A percentile compares a stretch with the other conserved stretches of the same genome.
These are phyloP conservation scores for Ornithoptera alexandrae DNA, from an alignment of 2,888 invertebrate genomes.

Conservation along the genomic window DNA sequence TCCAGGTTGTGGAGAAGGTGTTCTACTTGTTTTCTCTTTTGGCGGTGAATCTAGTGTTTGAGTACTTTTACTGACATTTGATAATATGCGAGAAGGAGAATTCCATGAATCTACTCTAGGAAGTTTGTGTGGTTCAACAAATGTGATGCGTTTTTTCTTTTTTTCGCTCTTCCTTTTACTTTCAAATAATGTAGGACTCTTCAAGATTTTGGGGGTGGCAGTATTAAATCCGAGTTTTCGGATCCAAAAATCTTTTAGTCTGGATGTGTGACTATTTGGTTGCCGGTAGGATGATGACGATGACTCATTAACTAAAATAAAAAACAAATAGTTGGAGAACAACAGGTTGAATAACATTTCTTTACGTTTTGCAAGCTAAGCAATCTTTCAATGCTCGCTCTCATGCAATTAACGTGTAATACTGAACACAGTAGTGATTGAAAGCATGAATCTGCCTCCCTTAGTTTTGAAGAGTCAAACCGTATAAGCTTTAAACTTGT, in stretches of 20 bases:
- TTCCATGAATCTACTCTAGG: constrained; percentile 7
- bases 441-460: neutral
- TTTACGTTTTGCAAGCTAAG: neutral
- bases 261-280: neutral
- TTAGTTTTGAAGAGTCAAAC: neutral
- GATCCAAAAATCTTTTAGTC: constrained; percentile 2
- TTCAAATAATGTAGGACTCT: constrained; percentile 1
- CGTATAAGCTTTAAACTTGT: neutral
- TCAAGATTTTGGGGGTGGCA: neutral
- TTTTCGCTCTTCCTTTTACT: neutral
- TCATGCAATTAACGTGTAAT: neutral
- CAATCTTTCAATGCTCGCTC: neutral
- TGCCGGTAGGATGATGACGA: neutral
- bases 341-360: neutral
- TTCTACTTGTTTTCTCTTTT: neutral
- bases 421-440: neutral
- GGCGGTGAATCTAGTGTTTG: constrained; percentile 5
- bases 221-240: constrained; percentile 1
- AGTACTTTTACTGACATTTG: neutral
- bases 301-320: constrained; percentile 5
- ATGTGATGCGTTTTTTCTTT: constrained; percentile 18
- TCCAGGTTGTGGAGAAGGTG: constrained; percentile 10
- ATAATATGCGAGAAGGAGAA: neutral
- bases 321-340: neutral
- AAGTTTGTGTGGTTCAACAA: constrained; percentile 12